Evolutionary conservation across 2,888 invertebrate species (phyloP), one percentile per base, ranked within the genome.

Genomic region (Drosophila seclusa): DNA sequence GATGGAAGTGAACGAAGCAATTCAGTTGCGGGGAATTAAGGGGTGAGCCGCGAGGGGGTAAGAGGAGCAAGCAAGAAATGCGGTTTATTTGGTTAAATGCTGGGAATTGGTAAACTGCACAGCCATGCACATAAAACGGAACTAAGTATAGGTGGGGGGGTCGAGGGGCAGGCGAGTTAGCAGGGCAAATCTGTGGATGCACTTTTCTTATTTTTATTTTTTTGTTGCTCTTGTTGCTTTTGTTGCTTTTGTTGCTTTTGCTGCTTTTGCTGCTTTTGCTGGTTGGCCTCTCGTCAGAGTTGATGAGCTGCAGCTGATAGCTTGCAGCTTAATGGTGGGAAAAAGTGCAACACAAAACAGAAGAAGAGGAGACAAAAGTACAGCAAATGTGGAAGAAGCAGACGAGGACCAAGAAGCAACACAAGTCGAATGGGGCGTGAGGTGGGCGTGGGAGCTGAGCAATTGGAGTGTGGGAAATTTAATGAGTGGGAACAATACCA

Each of bases 61-160:
- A 21, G 31, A 24, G 36, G 0, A 8, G 38, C 45, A 45, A 11
- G 49, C 29, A 55, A 57, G 53, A 58, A 54, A 73, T 62, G 57
- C 70, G 78, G 78, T 86, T 86, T 89, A 86, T 86, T 86, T 86
- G 88, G 89, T 78, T 89, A 86, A 86, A 89, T 85, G 85, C 76
- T 82, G 83, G 74, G 87, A 86, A 86, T 89, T 85, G 90, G 83
- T 80, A 87, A 82, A 87, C 80, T 72, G 85, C 68, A 76, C 58
- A 62, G 68, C 52, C 57, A 73, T 52, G 65, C 40, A 34, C 49
- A 53, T 29, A 5, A 48, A 58, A 45, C 48, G 48, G 24, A 5
- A n/a, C 24, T 32, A 27, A 27, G 45, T 6, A 2, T 21, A n/a
- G 13, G 31, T 21, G 27, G 13, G 57, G 13, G 61, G 18, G 27